These are phyloP conservation scores for Aphaenogaster rudis DNA, from an alignment of 1,140 invertebrate species.

Conservation along the genomic window DNA sequence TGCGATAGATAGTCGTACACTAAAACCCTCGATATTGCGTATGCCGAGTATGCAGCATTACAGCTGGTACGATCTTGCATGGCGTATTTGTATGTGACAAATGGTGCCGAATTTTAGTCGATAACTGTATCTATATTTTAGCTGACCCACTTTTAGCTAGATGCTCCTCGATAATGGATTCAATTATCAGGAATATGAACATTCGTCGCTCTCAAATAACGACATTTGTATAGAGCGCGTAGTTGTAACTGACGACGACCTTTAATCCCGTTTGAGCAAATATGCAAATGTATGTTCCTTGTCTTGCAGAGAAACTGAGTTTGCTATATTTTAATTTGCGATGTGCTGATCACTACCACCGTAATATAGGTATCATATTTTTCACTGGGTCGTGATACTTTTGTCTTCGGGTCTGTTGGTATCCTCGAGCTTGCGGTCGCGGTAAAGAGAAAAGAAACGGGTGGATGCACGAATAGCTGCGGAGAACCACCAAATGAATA, in stretches of 20 bases:
- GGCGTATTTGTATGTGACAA: conserved; percentile 26
- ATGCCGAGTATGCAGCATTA: neutral
- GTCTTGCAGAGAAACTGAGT: neutral
- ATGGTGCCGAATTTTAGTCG: conserved; percentile 20
- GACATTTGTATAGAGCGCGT: conserved; percentile 3
- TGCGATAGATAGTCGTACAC: neutral
- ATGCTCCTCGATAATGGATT: conserved; percentile 28
- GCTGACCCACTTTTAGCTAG: conserved; percentile 41
- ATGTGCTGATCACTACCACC: neutral
- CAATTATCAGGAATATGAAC: conserved; percentile 41
- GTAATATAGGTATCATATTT: conserved; percentile 25
- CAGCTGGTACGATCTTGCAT: conserved; percentile 28
- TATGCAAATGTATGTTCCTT: neutral
- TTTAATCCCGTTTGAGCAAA: neutral
- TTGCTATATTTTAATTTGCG: neutral
- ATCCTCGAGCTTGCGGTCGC: conserved; percentile 1
- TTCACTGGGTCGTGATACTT: neutral
- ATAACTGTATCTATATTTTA: conserved; percentile 16
- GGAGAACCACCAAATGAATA: conserved; percentile 69
- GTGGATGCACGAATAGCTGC: conserved; percentile 33
- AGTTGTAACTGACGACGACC: neutral
- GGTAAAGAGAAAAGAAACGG: conserved; percentile 20
- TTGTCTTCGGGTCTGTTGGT: conserved; percentile 15
- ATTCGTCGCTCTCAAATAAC: conserved; percentile 16
- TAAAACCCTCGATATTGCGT: conserved; percentile 24